A percentile compares a stretch with the other conserved stretches of the same genome.
Conservation (phyloP, 2,888 invertebrate species). For the Ephialtes manifestator region DNA sequence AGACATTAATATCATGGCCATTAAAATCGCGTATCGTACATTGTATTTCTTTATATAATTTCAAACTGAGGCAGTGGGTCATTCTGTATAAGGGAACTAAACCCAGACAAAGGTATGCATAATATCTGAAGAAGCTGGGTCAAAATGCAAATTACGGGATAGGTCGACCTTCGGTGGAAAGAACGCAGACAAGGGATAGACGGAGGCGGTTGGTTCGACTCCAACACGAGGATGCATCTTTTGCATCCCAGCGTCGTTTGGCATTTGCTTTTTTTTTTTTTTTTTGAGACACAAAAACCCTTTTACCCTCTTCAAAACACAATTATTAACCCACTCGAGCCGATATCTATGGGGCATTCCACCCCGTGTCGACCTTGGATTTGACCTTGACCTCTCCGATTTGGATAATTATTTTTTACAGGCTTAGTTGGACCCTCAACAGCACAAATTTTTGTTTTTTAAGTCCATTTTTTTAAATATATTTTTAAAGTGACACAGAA, state of each 20-base stretch:
- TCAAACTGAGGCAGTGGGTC: constrained; percentile 33
- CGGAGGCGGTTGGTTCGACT: not conserved
- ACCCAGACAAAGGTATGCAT: constrained; percentile 29
- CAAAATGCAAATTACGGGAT: constrained; percentile 18
- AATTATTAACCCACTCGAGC: not conserved
- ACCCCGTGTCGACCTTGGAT: too few relatives aligned
- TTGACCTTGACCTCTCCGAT: too few relatives aligned
- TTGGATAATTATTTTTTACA: too few relatives aligned
- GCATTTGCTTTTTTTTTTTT: not conserved
- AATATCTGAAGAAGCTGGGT: constrained; percentile 30
- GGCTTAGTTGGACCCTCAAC: too few relatives aligned
- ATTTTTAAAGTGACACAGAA: too few relatives aligned
- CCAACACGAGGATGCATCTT: constrained; percentile 11
- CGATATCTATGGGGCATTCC: not conserved
- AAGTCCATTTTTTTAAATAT: too few relatives aligned
- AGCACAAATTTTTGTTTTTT: too few relatives aligned
- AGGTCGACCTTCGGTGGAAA: constrained; percentile 18
- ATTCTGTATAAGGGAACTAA: constrained; percentile 1
- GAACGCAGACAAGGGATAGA: constrained; percentile 29
- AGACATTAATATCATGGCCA: not conserved
- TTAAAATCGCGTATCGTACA: not conserved
- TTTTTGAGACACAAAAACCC: not conserved
- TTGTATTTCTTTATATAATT: constrained; percentile 13
- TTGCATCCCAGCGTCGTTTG: not conserved
- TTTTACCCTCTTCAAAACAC: not conserved